Percentiles rank a stretch among this genome's conserved stretches.
These are phyloP conservation scores for Melanostoma scalare DNA, from an alignment of 2,888 invertebrate species.

Conservation along the genomic window DNA sequence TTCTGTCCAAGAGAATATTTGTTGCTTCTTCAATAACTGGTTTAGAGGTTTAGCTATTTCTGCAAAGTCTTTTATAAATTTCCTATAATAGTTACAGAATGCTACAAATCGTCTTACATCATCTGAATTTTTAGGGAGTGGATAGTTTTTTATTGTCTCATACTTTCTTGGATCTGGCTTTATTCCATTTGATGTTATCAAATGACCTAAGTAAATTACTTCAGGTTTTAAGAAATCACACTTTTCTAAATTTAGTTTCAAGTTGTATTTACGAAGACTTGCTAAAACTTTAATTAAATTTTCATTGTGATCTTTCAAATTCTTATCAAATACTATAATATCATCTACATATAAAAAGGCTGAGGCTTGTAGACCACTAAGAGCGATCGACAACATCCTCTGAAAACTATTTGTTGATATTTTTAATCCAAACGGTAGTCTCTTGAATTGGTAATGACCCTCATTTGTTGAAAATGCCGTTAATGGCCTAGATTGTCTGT, in stretches of 20 bases:
- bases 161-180: no score
- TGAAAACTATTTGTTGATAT: constrained; percentile 45
- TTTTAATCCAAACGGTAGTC: constrained; percentile 48
- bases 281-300: constrained; percentile 39
- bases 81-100: no score
- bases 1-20: background rate
- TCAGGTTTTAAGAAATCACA: constrained; percentile 59
- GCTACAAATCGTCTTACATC: no score
- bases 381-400: constrained; percentile 62
- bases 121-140: no score
- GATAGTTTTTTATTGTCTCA: no score
- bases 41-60: no score
- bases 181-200: constrained; percentile 35
- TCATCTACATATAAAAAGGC: constrained; percentile 72
- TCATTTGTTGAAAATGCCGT: constrained; percentile 58
- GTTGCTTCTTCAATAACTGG: background rate
- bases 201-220: constrained; percentile 68
- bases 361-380: constrained; percentile 19
- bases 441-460: constrained; percentile 63
- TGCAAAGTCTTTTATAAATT: no score
- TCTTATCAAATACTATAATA: constrained; percentile 66
- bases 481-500: constrained; percentile 41
- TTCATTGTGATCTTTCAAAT: constrained; percentile 52
- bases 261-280: constrained; percentile 45
- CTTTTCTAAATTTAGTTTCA: constrained; percentile 56